Percentiles rank a stretch among this genome's conserved stretches.
Conservation (phyloP, 35 echinoderm and acorn worm genomes). For the Chiridota heheva region DNA sequence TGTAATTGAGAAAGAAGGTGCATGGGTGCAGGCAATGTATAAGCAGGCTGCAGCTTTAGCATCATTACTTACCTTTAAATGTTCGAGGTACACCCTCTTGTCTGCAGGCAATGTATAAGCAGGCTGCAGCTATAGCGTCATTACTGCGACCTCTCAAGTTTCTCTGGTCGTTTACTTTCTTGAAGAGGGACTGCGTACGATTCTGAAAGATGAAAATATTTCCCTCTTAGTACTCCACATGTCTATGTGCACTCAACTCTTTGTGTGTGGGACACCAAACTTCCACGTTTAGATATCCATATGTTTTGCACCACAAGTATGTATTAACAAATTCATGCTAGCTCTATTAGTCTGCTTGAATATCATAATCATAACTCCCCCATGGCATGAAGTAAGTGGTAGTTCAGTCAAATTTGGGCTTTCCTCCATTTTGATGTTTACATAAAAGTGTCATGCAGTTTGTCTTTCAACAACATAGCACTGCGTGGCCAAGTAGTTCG, state of each 20-base stretch:
- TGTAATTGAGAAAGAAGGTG: too few relatives aligned
- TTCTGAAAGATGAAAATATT: conserved; percentile 52
- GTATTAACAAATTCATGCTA: too few relatives aligned
- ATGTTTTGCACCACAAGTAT: background rate
- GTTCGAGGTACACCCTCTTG: conserved; percentile 92
- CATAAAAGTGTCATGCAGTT: too few relatives aligned
- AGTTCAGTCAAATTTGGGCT: too few relatives aligned
- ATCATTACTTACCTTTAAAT: conserved; percentile 90
- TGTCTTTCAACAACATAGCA: too few relatives aligned
- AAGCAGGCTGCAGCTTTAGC: too few relatives aligned
- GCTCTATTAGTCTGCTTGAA: background rate
- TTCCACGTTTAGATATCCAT: background rate
- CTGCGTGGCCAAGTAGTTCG: too few relatives aligned
- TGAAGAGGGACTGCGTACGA: conserved; percentile 83
- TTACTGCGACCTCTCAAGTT: conserved; percentile 87
- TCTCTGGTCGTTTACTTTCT: conserved; percentile 93
- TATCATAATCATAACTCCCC: background rate
- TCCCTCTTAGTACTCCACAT: background rate
- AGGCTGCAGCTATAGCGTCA: conserved; percentile 94
- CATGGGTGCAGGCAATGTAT: too few relatives aligned
- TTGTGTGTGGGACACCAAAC: background rate
- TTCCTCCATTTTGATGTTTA: too few relatives aligned
- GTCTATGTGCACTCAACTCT: background rate
- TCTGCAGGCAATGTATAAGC: conserved; percentile 90
- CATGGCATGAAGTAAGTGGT: too few relatives aligned